These are phyloP conservation scores for Dysidea cf. avara DNA, from an alignment of 37 sponge, comb jelly and placozoan species.

Conservation along the genomic window DNA sequence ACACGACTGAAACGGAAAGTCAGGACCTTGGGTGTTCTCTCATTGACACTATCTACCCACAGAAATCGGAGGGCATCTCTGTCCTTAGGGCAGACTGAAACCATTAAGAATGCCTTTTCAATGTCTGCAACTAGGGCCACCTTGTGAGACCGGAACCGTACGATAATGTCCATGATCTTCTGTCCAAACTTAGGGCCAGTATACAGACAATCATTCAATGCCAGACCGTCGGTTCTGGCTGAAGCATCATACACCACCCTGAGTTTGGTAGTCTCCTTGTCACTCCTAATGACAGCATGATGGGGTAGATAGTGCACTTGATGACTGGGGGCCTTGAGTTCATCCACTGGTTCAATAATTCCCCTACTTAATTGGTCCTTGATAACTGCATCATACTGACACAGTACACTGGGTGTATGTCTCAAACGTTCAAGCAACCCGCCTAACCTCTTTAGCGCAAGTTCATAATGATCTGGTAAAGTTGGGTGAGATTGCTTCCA, in stretches of 20 bases:
- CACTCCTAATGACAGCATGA: constrained; percentile 18
- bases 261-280: constrained; percentile 7
- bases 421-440: constrained; percentile 16
- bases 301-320: constrained; percentile 25
- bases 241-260: not conserved
- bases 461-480: constrained; percentile 27
- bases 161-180: constrained; percentile 31
- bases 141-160: constrained; percentile 7
- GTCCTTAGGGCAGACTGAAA: constrained; percentile 15
- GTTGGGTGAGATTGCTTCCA: constrained; percentile 9
- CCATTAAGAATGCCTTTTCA: constrained; percentile 31
- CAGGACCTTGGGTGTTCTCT: constrained; percentile 2
- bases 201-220: constrained; percentile 21
- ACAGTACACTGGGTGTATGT: constrained; percentile 4
- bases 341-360: constrained; percentile 12
- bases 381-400: constrained; percentile 24
- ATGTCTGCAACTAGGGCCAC: constrained; percentile 28
- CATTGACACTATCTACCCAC: constrained; percentile 25
- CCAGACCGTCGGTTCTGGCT: not conserved
- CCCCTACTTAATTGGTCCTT: constrained; percentile 21
- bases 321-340: not conserved
- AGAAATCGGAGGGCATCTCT: constrained; percentile 28
- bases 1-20: constrained; percentile 11
- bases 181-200: constrained; percentile 27
- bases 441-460: constrained; percentile 16